A percentile compares a stretch with the other conserved stretches of the same genome.
phyloP scores from a whole-genome alignment of 2,888 invertebrate genomes.

The Malthinus seriepunctatus region DNA sequence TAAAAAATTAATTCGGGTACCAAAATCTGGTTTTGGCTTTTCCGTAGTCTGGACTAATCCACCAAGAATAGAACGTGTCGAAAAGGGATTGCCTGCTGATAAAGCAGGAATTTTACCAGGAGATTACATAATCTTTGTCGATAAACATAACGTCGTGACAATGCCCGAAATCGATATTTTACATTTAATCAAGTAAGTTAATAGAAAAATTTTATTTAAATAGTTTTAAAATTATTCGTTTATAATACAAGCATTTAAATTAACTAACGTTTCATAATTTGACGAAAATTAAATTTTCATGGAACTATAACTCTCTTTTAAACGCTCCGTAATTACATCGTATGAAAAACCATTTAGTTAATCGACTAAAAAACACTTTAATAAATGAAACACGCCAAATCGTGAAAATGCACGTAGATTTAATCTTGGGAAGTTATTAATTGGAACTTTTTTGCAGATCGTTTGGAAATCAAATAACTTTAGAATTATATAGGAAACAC shows the following conservation, averaged over 20 bases:
- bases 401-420: neutral
- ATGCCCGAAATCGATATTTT: conserved; percentile 74
- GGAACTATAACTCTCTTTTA: neutral
- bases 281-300: neutral
- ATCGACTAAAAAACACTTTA: conserved; percentile 48
- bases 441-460: conserved; percentile 59
- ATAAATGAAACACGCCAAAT: conserved; percentile 46
- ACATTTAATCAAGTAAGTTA: conserved; percentile 59
- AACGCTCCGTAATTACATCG: neutral
- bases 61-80: conserved; percentile 82
- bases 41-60: conserved; percentile 90
- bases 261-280: too few species aligned
- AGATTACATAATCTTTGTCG: conserved; percentile 87
- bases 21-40: conserved; percentile 74
- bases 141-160: conserved; percentile 84
- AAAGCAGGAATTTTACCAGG: conserved; percentile 81
- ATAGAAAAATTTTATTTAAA: neutral
- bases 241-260: too few species aligned
- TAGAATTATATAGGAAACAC: conserved; percentile 73
- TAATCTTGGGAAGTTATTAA: neutral
- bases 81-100: conserved; percentile 80
- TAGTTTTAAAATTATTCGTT: too few species aligned
- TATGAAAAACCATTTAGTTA: conserved; percentile 38
- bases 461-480: conserved; percentile 68
- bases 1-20: conserved; percentile 58